Percentiles rank a stretch among this genome's conserved stretches.
phyloP scores from a whole-genome alignment of 2,113 vertebrate species.

The Jaculus jaculus region DNA sequence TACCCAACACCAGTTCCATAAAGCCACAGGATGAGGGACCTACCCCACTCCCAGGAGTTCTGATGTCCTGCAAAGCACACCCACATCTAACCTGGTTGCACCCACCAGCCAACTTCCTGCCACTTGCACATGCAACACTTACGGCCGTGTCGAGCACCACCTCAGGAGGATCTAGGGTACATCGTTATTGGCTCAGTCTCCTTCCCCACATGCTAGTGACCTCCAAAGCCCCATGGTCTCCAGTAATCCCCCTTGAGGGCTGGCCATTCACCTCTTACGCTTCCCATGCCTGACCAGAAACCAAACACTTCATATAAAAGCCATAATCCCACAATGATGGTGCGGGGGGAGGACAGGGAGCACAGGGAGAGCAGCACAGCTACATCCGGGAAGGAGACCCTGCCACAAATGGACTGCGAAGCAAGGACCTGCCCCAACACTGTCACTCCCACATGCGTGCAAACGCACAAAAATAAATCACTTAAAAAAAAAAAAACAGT shows the following conservation, averaged over 20 bases:
- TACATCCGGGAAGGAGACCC: too few relatives aligned
- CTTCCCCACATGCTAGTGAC: neutral
- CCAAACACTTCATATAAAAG: neutral
- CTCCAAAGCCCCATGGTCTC: neutral
- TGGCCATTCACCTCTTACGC: too few relatives aligned
- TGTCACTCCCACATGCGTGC: too few relatives aligned
- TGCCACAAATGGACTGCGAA: too few relatives aligned
- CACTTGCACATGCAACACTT: too few relatives aligned
- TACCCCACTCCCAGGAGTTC: neutral
- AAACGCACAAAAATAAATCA: too few relatives aligned
- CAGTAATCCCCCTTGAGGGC: neutral
- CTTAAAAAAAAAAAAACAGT: too few relatives aligned
- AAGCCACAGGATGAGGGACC: neutral
- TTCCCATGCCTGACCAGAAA: neutral
- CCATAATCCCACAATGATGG: too few relatives aligned
- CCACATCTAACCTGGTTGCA: neutral
- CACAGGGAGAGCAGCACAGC: too few relatives aligned
- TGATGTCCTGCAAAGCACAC: neutral
- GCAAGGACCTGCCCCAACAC: too few relatives aligned
- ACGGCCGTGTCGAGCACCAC: neutral
- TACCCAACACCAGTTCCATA: neutral
- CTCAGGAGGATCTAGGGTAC: neutral
- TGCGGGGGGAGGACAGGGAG: too few relatives aligned
- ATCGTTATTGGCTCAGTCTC: neutral
- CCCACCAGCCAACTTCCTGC: neutral